Evolutionary conservation across 2,113 vertebrate genomes (phyloP).

Genomic region (Alectura lathami): DNA sequence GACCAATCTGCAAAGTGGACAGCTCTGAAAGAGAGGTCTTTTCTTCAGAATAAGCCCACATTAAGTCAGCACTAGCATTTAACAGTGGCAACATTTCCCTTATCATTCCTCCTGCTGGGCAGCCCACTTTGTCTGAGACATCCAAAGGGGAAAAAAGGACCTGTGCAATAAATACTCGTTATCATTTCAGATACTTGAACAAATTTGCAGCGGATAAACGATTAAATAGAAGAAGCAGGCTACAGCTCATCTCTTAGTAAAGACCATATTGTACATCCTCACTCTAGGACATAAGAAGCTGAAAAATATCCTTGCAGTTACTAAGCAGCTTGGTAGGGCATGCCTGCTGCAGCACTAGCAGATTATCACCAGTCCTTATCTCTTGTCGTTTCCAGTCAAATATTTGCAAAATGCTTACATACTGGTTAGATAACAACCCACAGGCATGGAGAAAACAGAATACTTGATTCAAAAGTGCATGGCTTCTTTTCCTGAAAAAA

Average conservation of each 20-base stretch:
- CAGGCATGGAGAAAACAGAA: slow-evolving; percentile 7
- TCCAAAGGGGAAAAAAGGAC: background rate
- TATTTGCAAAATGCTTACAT: slow-evolving; percentile 35
- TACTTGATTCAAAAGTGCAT: background rate
- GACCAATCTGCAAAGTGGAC: fast-evolving
- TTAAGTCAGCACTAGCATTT: background rate
- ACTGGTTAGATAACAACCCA: slow-evolving; percentile 28
- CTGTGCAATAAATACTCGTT: background rate
- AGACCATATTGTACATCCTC: background rate
- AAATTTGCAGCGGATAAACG: background rate
- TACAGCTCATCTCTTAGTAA: background rate
- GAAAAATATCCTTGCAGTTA: background rate
- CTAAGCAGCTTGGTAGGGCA: background rate
- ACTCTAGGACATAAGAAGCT: background rate
- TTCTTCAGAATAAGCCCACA: background rate
- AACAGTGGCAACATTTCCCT: background rate
- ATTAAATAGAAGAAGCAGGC: background rate
- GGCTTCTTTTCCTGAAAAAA: background rate
- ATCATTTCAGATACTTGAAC: background rate
- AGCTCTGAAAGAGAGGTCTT: background rate
- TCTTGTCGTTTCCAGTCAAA: slow-evolving; percentile 32
- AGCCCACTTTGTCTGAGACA: background rate
- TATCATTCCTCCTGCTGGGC: background rate
- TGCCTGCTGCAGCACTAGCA: background rate
- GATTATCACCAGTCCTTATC: slow-evolving; percentile 20